Base-by-base conservation (phyloP, 2,797 vertebrate species). In the Forpus xanthops region DNA sequence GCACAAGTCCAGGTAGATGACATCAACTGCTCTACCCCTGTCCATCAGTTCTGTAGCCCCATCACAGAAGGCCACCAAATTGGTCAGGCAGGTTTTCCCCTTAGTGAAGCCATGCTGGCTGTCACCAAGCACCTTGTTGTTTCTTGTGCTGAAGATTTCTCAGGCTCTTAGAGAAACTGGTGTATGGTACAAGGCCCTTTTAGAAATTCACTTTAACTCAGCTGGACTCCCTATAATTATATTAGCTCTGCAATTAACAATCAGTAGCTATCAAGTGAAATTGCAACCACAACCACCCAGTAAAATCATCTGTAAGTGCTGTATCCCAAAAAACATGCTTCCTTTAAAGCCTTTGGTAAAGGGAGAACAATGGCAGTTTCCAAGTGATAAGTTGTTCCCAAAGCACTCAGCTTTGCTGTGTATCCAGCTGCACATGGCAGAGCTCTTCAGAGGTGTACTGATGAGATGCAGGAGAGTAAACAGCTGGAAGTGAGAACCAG, bases 401-500 rank as follows among this genome's bases (percentile, higher is more conserved):
- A 76, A 81, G 62, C 58, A 0, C 33, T 83, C 83, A 89, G 61
- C 87, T 92, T 50, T 90, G 35, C 53, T 16, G 20, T 53, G 61
- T 75, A 19, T 15, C 35, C 60, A 8, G 39, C 30, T 49, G 31
- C 0, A 0, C 12, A 7, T 27, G 61, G 41, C 66, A 39, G 41
- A 67, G 55, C 77, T 35, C 49, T 33, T 45, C 53, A 61, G 77
- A 49, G 39, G 12, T 21, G 1, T 45, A 18, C 4, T 16, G 82
- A 24, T 65, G 65, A 65, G 80, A 55, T n/a, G 31, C 31, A 95
- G 64, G 37, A 80, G 58, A 92, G 62, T 4, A 93, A 96, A 94
- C 58, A 78, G 20, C 61, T 6, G 84, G 65, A 93, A 94, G 96
- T 88, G 96, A 89, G 94, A 96, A 97, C 73, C 42, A 35, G 72